phyloP scores from a whole-genome alignment of 2,797 vertebrate genomes.

The Propithecus deckenii region DNA sequence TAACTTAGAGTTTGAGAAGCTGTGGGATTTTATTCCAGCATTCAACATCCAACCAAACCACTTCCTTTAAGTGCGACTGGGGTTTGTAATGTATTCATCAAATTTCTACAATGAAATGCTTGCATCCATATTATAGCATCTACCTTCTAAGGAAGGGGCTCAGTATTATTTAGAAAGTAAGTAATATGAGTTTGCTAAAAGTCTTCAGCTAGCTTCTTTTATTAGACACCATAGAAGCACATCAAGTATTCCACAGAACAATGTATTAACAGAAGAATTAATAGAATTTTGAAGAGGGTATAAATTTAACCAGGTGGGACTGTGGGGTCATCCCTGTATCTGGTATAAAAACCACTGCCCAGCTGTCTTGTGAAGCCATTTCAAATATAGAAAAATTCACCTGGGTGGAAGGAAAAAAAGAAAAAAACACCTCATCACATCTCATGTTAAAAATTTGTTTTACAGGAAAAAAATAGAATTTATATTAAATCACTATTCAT shows the following conservation, averaged over 20 bases:
- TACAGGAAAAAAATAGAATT: neutral
- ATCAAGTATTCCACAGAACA: neutral
- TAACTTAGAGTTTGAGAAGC: neutral
- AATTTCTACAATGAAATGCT: neutral
- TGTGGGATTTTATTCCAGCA: neutral
- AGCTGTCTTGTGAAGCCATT: neutral
- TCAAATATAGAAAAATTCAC: neutral
- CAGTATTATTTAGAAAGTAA: neutral
- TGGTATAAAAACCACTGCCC: neutral
- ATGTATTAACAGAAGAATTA: neutral
- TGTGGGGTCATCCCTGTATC: neutral
- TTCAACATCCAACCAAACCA: neutral
- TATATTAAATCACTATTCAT: neutral
- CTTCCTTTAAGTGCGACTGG: neutral
- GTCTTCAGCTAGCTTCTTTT: neutral
- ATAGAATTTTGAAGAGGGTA: neutral
- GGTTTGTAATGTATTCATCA: neutral
- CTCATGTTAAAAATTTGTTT: neutral
- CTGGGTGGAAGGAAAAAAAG: neutral
- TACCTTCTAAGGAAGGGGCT: neutral
- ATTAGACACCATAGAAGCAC: neutral
- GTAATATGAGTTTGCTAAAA: neutral
- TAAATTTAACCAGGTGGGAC: neutral
- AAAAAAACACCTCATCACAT: neutral
- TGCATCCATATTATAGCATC: neutral